A percentile compares a stretch with the other conserved stretches of the same genome.
phyloP scores from a whole-genome alignment of 2,797 vertebrate genomes.

The Alexandromys oeconomus region DNA sequence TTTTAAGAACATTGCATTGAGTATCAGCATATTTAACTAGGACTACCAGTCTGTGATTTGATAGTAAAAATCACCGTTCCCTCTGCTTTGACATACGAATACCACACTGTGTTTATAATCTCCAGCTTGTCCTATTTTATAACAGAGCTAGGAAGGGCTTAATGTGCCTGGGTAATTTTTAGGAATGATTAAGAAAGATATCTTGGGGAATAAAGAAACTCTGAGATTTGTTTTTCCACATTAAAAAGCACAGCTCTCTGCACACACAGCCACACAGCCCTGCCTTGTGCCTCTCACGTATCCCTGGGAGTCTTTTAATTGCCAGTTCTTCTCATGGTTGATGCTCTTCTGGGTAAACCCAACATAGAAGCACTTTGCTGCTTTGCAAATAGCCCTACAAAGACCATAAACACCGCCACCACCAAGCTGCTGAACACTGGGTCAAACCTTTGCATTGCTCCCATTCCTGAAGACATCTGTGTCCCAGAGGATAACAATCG shows the following conservation, averaged over 20 bases:
- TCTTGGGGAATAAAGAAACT: slow-evolving; percentile 23
- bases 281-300: not conserved
- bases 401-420: slow-evolving; percentile 34
- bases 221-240: slow-evolving; percentile 41
- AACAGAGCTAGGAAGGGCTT: slow-evolving; percentile 27
- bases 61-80: slow-evolving; percentile 43
- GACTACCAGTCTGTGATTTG: slow-evolving; percentile 60
- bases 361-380: slow-evolving; percentile 28
- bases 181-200: slow-evolving; percentile 63
- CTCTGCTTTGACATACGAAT: slow-evolving; percentile 29
- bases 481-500: slow-evolving; percentile 61
- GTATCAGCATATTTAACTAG: slow-evolving; percentile 46
- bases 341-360: not conserved
- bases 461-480: slow-evolving; percentile 63
- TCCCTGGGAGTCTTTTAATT: not conserved
- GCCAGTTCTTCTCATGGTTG: not conserved
- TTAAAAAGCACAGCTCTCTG: slow-evolving; percentile 61
- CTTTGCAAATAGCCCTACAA: slow-evolving; percentile 10
- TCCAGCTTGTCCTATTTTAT: slow-evolving; percentile 34
- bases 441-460: slow-evolving; percentile 11
- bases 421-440: slow-evolving; percentile 1
- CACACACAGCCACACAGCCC: not conserved
- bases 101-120: not conserved
- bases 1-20: not conserved
- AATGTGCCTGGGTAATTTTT: slow-evolving; percentile 38